A percentile compares a stretch with the other conserved stretches of the same genome.
Evolutionary conservation across 1,140 invertebrate genomes (phyloP).

Genomic region (Aphelinus certus): DNA sequence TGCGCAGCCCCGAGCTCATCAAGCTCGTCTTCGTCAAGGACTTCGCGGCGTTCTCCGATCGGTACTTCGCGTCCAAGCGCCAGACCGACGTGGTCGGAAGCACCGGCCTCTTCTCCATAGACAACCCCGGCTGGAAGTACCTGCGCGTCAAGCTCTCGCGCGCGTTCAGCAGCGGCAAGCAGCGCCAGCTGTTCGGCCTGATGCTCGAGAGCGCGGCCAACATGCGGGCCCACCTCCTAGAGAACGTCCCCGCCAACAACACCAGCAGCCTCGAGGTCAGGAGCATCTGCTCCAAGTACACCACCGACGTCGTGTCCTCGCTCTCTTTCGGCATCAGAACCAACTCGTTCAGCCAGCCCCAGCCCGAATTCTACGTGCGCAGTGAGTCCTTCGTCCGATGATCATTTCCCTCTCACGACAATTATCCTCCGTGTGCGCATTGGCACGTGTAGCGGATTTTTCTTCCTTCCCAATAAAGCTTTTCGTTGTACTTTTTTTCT

Average conservation of each 20-base stretch:
- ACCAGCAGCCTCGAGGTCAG: neutral
- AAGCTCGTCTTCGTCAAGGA: constrained; percentile 63
- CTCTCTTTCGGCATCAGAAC: constrained; percentile 65
- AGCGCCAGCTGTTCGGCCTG: constrained; percentile 63
- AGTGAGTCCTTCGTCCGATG: constrained; percentile 48
- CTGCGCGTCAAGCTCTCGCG: constrained; percentile 64
- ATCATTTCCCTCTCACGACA: no score
- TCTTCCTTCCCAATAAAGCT: no score
- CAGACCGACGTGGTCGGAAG: constrained; percentile 46
- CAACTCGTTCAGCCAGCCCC: constrained; percentile 58
- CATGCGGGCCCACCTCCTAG: constrained; percentile 45
- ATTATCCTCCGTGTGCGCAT: neutral
- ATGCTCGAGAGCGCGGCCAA: constrained; percentile 54
- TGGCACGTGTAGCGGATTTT: neutral
- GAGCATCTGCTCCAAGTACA: neutral
- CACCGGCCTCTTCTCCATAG: constrained; percentile 47
- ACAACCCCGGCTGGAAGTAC: constrained; percentile 55
- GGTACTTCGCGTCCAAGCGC: constrained; percentile 46
- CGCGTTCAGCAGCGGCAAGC: constrained; percentile 63
- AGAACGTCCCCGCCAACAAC: neutral
- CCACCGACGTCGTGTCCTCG: constrained; percentile 60
- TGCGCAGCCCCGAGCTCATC: constrained; percentile 45
- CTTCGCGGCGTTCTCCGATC: constrained; percentile 64
- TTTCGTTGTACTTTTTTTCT: no score
- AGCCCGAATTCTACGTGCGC: constrained; percentile 51